Percentiles rank a stretch among this genome's conserved stretches.
phyloP scores from a whole-genome alignment of 2,888 invertebrate species.

The Dioctria linearis region DNA sequence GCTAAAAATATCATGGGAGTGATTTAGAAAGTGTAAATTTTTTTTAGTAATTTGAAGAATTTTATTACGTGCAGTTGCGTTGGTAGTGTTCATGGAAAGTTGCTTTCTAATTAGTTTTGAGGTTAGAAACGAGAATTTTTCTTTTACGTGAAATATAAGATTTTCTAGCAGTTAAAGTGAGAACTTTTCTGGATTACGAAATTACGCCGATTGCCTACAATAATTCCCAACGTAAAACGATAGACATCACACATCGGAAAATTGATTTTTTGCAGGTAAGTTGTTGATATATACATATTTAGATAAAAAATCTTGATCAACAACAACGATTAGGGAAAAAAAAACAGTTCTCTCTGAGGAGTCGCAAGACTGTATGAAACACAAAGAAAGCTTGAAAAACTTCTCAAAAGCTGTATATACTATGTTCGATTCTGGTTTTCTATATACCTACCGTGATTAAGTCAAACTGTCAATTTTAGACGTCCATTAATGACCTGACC shows the following conservation, averaged over 20 bases:
- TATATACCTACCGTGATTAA: background rate
- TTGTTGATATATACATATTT: no score
- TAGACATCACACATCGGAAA: no score
- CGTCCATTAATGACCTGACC: slow-evolving; percentile 13
- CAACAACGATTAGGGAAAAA: no score
- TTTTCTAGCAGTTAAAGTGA: background rate
- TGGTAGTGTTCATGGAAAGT: background rate
- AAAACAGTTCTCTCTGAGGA: no score
- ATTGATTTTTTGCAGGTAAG: no score
- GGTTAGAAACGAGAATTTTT: background rate
- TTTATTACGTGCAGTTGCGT: background rate
- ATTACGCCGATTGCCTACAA: no score
- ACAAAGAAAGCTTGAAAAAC: no score
- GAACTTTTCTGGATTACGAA: background rate
- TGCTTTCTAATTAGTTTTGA: background rate
- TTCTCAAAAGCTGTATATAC: no score
- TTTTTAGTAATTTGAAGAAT: background rate
- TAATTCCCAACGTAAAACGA: no score
- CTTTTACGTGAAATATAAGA: background rate
- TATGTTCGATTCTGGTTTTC: no score
- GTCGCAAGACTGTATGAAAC: no score
- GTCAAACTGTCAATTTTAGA: slow-evolving; percentile 18
- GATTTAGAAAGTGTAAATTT: background rate
- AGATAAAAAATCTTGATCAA: no score
- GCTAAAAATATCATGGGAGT: background rate